phyloP scores from a whole-genome alignment of 2,113 vertebrate species.

The Centropus unirufus region DNA sequence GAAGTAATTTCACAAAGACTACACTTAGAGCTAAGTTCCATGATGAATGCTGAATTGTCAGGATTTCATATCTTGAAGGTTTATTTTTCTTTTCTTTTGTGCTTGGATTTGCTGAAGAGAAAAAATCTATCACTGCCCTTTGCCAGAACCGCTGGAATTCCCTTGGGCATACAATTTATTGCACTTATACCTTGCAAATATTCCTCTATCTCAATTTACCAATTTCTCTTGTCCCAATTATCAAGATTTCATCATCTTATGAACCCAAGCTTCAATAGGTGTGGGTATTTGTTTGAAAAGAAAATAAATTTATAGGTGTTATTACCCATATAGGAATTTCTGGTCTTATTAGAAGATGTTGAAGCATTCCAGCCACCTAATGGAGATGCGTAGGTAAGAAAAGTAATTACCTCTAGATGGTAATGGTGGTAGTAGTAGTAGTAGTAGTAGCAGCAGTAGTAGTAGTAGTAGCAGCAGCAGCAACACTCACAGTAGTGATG shows the following conservation, averaged over 20 bases:
- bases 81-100: not conserved
- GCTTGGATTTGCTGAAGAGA: not conserved
- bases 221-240: not conserved
- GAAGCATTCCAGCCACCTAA: not conserved
- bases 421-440: not conserved
- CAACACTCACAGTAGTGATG: not conserved
- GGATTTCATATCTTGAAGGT: not conserved
- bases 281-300: not conserved
- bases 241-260: not conserved
- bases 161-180: not conserved
- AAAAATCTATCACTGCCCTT: not conserved
- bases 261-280: not conserved
- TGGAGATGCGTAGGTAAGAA: not conserved
- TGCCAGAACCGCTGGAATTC: not conserved
- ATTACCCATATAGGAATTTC: not conserved
- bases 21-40: constrained; percentile 48
- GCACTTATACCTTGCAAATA: not conserved
- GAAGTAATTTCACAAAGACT: constrained; percentile 49
- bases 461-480: not conserved
- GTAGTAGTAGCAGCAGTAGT: not conserved
- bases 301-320: not conserved
- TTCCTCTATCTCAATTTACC: not conserved
- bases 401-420: not conserved
- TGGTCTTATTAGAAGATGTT: not conserved
- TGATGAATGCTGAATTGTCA: not conserved